Evolutionary conservation across 2,797 vertebrate species (phyloP), one percentile per base, ranked within the genome.

Genomic region (Rhinella marina): DNA sequence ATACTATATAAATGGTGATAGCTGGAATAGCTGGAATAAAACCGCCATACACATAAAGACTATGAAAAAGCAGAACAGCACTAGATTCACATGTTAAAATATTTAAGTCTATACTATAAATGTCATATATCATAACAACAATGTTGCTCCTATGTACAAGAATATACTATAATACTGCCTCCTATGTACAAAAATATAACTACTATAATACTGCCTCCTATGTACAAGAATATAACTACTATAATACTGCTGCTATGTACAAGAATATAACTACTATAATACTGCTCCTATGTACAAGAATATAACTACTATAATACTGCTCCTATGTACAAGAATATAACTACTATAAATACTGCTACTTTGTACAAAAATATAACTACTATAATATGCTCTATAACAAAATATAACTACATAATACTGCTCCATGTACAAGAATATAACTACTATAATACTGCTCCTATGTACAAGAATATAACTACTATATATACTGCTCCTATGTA

Each of bases 291-390:
- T 48, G 19, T 48, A 75, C 19, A 73, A 50, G 72, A 50, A 75
- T 75, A 75, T 75, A 48, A 50, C 32, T 75, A 23, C 72, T 75
- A 50, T 50, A 75, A 48, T 75, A 75, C 73, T 52, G 21, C 72
- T 3, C 72, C 72, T 50, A 75, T n/a, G 8, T 75, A 68, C 25
- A 66, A 16, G 64, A 68, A 29, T 68, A 68, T 68, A 68, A 70
- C 66, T 70, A 70, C 66, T 70, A 32, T 70, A 70, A 70, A 29
- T 70, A 70, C 66, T 70, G 66, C 66, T 3, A 27, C 66, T 17
- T 27, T 68, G 11, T 70, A 70, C 27, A 68, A 32, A 27, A 70
- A 70, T 70, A 70, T 70, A 70, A 70, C 66, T 70, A 70, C 66
- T 32, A 32, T 70, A 70, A 32, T 70, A 70, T 70, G 66, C 27